Conservation (phyloP, 2,797 vertebrate genomes). For the Chelon labrosus region DNA sequence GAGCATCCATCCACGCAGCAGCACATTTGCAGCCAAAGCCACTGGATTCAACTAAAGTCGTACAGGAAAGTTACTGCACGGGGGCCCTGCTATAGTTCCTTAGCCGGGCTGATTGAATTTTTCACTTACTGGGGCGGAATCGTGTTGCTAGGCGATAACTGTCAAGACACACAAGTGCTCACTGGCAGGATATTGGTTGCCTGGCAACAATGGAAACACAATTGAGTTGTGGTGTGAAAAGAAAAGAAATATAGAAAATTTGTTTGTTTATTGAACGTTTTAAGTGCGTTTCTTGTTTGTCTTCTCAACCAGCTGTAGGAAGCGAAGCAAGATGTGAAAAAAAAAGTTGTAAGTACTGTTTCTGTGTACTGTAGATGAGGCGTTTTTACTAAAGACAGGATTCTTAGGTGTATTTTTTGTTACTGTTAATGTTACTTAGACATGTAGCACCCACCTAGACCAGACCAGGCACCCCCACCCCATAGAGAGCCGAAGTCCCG, state of each 20-base stretch:
- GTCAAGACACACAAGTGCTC: slow-evolving; percentile 21
- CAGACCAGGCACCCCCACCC: too few relatives aligned
- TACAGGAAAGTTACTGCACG: slow-evolving; percentile 39
- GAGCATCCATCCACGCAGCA: slow-evolving; percentile 34
- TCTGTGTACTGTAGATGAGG: too few relatives aligned
- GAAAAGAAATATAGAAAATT: background rate
- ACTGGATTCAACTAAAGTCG: slow-evolving; percentile 35
- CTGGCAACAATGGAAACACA: slow-evolving; percentile 53
- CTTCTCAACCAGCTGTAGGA: too few relatives aligned
- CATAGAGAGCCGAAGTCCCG: too few relatives aligned
- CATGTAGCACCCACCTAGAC: too few relatives aligned
- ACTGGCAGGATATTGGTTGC: slow-evolving; percentile 46
- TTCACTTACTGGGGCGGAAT: slow-evolving; percentile 42
- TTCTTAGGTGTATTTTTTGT: too few relatives aligned
- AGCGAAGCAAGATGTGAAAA: too few relatives aligned
- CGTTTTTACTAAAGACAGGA: too few relatives aligned
- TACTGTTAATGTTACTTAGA: too few relatives aligned
- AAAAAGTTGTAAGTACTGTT: too few relatives aligned
- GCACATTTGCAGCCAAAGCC: slow-evolving; percentile 41
- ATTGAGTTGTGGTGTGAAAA: slow-evolving; percentile 9
- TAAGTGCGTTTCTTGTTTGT: too few relatives aligned
- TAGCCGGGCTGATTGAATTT: slow-evolving; percentile 39
- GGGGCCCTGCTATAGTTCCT: slow-evolving; percentile 27
- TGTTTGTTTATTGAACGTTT: too few relatives aligned
- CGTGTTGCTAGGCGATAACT: slow-evolving; percentile 60